These are phyloP conservation scores for Zootermopsis nevadensis DNA, from an alignment of 2,888 invertebrate species.

Conservation along the genomic window DNA sequence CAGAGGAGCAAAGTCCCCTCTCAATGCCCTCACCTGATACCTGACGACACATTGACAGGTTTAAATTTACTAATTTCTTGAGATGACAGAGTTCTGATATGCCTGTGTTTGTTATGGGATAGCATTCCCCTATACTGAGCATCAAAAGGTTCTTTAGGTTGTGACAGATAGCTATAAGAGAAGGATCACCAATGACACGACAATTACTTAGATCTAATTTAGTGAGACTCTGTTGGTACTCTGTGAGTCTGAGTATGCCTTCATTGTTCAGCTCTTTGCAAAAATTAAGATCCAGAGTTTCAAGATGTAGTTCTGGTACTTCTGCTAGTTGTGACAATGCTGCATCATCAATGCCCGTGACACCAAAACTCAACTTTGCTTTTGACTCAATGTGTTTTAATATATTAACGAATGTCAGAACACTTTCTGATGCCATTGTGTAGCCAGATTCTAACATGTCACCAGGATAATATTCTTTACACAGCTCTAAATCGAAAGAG, in stretches of 20 bases:
- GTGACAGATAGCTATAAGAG: conserved; percentile 70
- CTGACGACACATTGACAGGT: conserved; percentile 76
- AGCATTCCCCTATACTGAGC: conserved; percentile 73
- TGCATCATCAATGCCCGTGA: conserved; percentile 75
- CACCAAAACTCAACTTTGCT: conserved; percentile 72
- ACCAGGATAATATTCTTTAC: conserved; percentile 74
- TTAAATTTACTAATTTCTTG: conserved; percentile 68
- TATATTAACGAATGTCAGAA: conserved; percentile 77
- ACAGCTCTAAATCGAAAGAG: conserved; percentile 76
- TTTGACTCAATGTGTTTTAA: conserved; percentile 68
- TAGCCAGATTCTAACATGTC: conserved; percentile 56
- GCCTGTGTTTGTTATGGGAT: conserved; percentile 73
- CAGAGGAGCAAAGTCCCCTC: conserved; percentile 54
- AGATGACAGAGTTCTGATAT: conserved; percentile 68
- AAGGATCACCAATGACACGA: conserved; percentile 73
- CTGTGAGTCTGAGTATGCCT: conserved; percentile 69
- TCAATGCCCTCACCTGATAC: conserved; percentile 72
- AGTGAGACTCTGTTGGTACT: conserved; percentile 68
- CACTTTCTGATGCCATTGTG: conserved; percentile 70
- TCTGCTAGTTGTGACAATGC: conserved; percentile 70
- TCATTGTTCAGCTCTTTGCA: conserved; percentile 74
- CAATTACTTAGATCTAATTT: conserved; percentile 74
- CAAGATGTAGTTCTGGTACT: conserved; percentile 66
- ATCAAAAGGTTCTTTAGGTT: conserved; percentile 69
- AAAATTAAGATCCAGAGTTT: conserved; percentile 66